These are phyloP conservation scores for Noctuana brunneofusca DNA, from an alignment of 2,888 invertebrate species.

Conservation along the genomic window DNA sequence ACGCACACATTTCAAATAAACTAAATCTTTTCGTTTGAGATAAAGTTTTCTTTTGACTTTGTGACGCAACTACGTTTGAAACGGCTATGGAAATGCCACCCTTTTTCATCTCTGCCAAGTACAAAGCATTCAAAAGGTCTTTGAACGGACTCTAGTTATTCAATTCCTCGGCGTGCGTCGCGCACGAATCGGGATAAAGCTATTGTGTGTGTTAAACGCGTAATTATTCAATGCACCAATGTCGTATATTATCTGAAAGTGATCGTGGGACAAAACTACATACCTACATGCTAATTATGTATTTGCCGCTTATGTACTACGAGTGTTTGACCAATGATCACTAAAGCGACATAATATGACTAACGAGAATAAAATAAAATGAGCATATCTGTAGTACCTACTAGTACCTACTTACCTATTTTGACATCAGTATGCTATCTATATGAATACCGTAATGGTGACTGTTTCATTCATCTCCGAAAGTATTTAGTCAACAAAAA, in stretches of 20 bases:
- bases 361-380: no score
- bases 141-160: slow-evolving; percentile 14
- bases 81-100: slow-evolving; percentile 10
- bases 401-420: no score
- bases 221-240: slow-evolving; percentile 10
- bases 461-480: no score
- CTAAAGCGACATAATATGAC: not conserved
- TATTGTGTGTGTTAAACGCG: slow-evolving; percentile 13
- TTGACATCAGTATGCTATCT: no score
- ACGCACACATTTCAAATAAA: not conserved
- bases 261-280: slow-evolving; percentile 3
- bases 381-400: no score
- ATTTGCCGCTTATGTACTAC: not conserved
- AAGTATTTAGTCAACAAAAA: no score
- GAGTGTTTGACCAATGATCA: not conserved
- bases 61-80: slow-evolving; percentile 3
- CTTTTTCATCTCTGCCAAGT: not conserved
- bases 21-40: slow-evolving; percentile 7
- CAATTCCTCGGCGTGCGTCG: slow-evolving; percentile 9
- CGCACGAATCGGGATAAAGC: slow-evolving; percentile 1
- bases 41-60: slow-evolving; percentile 9
- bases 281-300: not conserved
- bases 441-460: no score
- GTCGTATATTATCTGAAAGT: slow-evolving; percentile 9
- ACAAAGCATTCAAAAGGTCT: slow-evolving; percentile 18